These are phyloP conservation scores for Leptodactylus fallax DNA, from an alignment of 2,797 vertebrate genomes.

Conservation along the genomic window DNA sequence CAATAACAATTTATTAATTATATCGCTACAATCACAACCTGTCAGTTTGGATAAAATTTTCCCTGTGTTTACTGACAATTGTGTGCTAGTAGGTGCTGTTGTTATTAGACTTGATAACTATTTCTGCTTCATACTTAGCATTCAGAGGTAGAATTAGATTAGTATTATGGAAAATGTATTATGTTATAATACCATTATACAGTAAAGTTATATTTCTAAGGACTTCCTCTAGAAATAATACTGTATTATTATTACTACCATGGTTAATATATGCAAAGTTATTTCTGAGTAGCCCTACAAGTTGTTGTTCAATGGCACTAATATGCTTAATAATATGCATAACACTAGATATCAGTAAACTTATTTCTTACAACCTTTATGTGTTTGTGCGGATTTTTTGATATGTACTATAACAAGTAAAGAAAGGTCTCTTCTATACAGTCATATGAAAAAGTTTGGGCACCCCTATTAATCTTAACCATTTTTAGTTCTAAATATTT, in stretches of 20 bases:
- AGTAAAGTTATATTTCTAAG: constrained; percentile 20
- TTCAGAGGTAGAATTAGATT: constrained; percentile 18
- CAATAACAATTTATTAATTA: constrained; percentile 25
- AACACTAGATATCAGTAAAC: constrained; percentile 54
- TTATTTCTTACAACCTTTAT: constrained; percentile 17
- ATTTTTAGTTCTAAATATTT: too few relatives aligned
- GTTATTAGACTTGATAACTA: constrained; percentile 11
- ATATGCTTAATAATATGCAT: constrained; percentile 44
- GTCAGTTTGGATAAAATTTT: constrained; percentile 33
- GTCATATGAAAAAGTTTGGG: too few relatives aligned
- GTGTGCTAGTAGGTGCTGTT: constrained; percentile 47
- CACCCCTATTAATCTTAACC: too few relatives aligned
- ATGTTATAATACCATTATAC: constrained; percentile 25
- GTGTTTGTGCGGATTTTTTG: constrained; percentile 33
- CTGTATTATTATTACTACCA: constrained; percentile 1
- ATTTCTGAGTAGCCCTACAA: constrained; percentile 20
- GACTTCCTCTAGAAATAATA: not conserved
- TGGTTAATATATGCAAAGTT: constrained; percentile 4
- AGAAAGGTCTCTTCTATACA: not conserved
- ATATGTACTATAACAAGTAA: not conserved
- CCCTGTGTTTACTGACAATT: constrained; percentile 40
- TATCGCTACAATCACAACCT: constrained; percentile 18
- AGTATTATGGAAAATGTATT: constrained; percentile 25
- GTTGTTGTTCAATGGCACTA: constrained; percentile 18
- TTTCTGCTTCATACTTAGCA: constrained; percentile 29